Conservation (phyloP, 1,140 invertebrate genomes). For the Triops cancriformis region DNA sequence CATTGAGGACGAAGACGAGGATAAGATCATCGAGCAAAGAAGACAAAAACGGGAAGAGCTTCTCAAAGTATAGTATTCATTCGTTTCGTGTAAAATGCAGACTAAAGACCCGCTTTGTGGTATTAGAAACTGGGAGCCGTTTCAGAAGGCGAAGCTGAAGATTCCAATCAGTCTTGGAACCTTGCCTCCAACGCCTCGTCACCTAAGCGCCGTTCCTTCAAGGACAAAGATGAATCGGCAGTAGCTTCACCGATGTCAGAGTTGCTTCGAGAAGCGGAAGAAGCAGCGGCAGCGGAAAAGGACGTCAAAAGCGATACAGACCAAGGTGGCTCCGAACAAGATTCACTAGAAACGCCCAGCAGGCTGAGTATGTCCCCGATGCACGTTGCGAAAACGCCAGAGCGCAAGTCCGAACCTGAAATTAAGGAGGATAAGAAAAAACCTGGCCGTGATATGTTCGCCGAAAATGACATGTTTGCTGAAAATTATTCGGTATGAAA, state of each 20-base stretch:
- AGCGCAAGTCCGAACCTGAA: slow-evolving; percentile 21
- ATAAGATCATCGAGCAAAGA: slow-evolving; percentile 81
- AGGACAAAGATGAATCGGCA: slow-evolving; percentile 36
- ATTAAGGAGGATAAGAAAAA: slow-evolving; percentile 33
- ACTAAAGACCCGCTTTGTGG: slow-evolving; percentile 34
- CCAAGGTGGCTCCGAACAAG: slow-evolving; percentile 35
- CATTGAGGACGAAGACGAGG: slow-evolving; percentile 81
- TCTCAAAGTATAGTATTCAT: slow-evolving; percentile 70
- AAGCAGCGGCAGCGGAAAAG: slow-evolving; percentile 24
- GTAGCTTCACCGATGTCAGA: slow-evolving; percentile 33
- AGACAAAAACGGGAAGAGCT: slow-evolving; percentile 83
- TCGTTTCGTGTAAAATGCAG: too few species aligned
- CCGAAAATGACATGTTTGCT: slow-evolving; percentile 76
- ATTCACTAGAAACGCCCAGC: slow-evolving; percentile 23
- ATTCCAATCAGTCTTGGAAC: slow-evolving; percentile 46
- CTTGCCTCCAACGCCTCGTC: slow-evolving; percentile 41
- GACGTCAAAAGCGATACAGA: slow-evolving; percentile 31
- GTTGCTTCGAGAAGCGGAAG: slow-evolving; percentile 25
- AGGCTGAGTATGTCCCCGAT: slow-evolving; percentile 26
- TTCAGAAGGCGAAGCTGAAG: slow-evolving; percentile 42
- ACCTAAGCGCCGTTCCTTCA: slow-evolving; percentile 32
- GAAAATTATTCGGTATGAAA: slow-evolving; percentile 70
- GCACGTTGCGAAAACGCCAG: slow-evolving; percentile 21
- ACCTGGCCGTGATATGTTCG: slow-evolving; percentile 76
- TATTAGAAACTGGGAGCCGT: slow-evolving; percentile 49